phyloP scores from a whole-genome alignment of 1,140 invertebrate species.

The Sycobia sp. region DNA sequence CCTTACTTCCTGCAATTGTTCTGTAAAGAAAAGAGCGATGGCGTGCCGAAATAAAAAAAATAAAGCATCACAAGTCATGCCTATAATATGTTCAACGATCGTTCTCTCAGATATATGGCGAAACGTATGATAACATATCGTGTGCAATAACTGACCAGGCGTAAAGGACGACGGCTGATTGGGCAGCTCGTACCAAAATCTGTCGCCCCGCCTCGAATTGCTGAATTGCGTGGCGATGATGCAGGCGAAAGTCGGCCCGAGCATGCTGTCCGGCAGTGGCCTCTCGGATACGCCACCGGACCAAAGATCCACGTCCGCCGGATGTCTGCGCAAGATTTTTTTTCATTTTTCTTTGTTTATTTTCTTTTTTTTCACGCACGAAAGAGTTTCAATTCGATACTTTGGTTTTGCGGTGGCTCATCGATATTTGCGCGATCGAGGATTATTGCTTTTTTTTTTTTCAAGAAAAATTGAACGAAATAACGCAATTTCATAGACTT shows the following conservation, averaged over 20 bases:
- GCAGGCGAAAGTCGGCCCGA: slow-evolving; percentile 95
- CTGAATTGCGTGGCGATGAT: slow-evolving; percentile 96
- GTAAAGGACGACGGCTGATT: slow-evolving; percentile 92
- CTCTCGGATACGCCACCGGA: slow-evolving; percentile 91
- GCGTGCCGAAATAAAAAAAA: slow-evolving; percentile 5
- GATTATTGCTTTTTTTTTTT: no score
- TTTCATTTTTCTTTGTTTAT: no score
- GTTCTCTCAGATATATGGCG: no score
- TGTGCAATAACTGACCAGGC: slow-evolving; percentile 58
- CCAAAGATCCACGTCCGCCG: slow-evolving; percentile 89
- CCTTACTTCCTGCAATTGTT: slow-evolving; percentile 89
- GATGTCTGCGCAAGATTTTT: no score
- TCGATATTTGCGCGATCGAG: no score
- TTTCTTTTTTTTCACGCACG: no score
- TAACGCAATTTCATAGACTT: no score
- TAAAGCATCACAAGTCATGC: no score
- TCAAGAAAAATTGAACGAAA: no score
- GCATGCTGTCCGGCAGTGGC: slow-evolving; percentile 83
- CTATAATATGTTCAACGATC: no score
- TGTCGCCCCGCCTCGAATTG: slow-evolving; percentile 86
- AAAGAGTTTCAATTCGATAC: no score
- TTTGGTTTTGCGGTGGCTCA: no score
- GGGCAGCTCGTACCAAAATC: slow-evolving; percentile 95
- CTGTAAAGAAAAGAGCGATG: slow-evolving; percentile 52
- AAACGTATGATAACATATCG: not conserved